Conservation (phyloP, 1,140 invertebrate genomes). For the Dendroctonus ponderosae region DNA sequence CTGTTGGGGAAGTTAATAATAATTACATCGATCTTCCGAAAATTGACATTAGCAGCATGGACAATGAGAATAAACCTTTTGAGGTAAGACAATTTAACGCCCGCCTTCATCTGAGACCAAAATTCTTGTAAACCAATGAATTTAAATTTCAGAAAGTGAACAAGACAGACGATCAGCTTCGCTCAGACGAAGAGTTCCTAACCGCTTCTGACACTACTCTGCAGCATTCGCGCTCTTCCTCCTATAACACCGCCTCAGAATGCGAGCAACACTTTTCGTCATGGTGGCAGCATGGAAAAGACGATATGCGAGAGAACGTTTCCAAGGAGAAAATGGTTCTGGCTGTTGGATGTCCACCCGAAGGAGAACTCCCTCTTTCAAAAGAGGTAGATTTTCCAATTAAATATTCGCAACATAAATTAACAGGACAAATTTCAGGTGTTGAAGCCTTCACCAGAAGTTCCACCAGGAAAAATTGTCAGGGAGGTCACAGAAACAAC, state of each 20-base stretch:
- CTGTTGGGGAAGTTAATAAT: constrained; percentile 22
- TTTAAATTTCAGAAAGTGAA: constrained; percentile 35
- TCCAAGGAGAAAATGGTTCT: constrained; percentile 51
- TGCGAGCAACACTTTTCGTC: constrained; percentile 57
- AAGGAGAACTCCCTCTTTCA: constrained; percentile 43
- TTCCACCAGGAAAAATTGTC: constrained; percentile 52
- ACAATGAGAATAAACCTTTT: constrained; percentile 10
- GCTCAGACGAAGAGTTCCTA: constrained; percentile 62
- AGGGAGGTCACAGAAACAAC: constrained; percentile 60
- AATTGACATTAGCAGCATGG: constrained; percentile 27
- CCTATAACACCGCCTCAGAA: constrained; percentile 66
- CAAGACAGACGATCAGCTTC: constrained; percentile 42
- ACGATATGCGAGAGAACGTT: constrained; percentile 44
- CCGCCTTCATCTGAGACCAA: not conserved
- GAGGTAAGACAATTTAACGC: constrained; percentile 28
- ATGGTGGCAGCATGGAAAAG: constrained; percentile 54
- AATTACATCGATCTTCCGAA: constrained; percentile 4
- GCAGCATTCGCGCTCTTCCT: constrained; percentile 63
- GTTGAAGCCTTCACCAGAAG: constrained; percentile 48
- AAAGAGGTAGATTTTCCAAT: constrained; percentile 32
- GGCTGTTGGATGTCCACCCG: constrained; percentile 47
- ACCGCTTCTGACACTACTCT: constrained; percentile 70
- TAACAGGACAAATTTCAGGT: constrained; percentile 20
- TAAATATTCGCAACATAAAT: not conserved
- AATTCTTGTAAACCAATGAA: no score